Percentiles rank a stretch among this genome's conserved stretches.
Conservation (phyloP, 2,113 vertebrate species). For the Barnardius zonarius region DNA sequence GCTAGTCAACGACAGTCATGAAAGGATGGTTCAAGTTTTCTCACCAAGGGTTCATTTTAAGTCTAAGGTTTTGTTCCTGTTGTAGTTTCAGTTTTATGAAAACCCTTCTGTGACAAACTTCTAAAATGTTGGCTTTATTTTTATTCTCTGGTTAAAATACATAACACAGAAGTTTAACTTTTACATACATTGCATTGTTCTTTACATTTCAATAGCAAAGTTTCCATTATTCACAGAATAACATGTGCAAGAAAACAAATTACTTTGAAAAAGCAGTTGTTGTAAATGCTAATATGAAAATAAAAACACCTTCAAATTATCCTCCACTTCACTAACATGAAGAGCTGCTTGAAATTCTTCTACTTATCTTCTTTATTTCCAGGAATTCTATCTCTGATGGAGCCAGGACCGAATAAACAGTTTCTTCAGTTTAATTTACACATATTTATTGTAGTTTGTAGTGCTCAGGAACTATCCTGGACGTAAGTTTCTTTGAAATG, state of each 20-base stretch:
- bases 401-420: neutral
- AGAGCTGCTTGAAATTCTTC: neutral
- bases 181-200: neutral
- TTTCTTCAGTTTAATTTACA: neutral
- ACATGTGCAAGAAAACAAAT: neutral
- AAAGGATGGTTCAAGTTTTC: neutral
- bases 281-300: neutral
- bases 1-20: neutral
- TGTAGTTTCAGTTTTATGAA: neutral
- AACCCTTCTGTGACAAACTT: neutral
- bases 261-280: neutral
- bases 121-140: neutral
- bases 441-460: neutral
- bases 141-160: neutral
- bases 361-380: neutral
- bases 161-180: neutral
- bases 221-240: neutral
- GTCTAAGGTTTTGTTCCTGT: neutral
- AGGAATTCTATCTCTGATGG: neutral
- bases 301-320: neutral
- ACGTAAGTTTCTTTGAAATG: neutral
- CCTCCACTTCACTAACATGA: neutral
- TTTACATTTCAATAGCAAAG: neutral
- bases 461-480: neutral
- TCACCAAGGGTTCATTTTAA: neutral